A percentile compares a stretch with the other conserved stretches of the same genome.
These are phyloP conservation scores for Austrofundulus limnaeus DNA, from an alignment of 2,113 vertebrate species.

Conservation along the genomic window DNA sequence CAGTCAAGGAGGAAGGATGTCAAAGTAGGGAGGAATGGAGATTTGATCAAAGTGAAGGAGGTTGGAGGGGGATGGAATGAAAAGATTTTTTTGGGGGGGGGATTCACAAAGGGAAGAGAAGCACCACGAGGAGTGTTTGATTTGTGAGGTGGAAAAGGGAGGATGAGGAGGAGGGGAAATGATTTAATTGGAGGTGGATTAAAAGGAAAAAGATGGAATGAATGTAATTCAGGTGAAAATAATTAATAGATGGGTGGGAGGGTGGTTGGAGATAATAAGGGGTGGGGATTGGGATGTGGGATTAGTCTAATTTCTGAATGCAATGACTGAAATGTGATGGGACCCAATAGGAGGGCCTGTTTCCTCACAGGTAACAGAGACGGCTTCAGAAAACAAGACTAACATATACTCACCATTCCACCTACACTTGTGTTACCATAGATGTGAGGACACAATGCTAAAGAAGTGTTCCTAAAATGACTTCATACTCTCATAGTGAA, in stretches of 20 bases:
- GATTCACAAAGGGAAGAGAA: conserved; percentile 29
- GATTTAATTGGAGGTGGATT: conserved; percentile 36
- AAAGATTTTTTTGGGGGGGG: conserved; percentile 21
- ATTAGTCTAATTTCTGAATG: conserved; percentile 67
- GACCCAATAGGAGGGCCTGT: conserved; percentile 42
- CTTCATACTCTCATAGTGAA: background rate
- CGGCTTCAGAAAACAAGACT: conserved; percentile 59
- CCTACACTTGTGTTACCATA: conserved; percentile 59
- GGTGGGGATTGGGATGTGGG: conserved; percentile 50
- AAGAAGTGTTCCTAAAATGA: background rate
- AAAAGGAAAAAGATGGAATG: background rate
- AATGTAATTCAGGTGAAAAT: conserved; percentile 37
- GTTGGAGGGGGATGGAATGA: conserved; percentile 6
- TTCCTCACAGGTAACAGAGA: conserved; percentile 54
- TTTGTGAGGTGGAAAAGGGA: conserved; percentile 36
- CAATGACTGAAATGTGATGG: conserved; percentile 64
- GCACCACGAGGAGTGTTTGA: conserved; percentile 39
- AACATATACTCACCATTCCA: conserved; percentile 57
- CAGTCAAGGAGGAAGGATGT: conserved; percentile 2
- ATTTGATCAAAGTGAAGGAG: conserved; percentile 28
- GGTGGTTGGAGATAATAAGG: conserved; percentile 46
- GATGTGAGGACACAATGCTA: conserved; percentile 45
- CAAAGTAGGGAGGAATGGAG: conserved; percentile 12
- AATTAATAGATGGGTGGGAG: conserved; percentile 8
- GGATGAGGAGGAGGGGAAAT: conserved; percentile 18